Evolutionary conservation across 2,113 vertebrate genomes (phyloP), one percentile per base, ranked within the genome.

Genomic region (Ramphastos sulfuratus): DNA sequence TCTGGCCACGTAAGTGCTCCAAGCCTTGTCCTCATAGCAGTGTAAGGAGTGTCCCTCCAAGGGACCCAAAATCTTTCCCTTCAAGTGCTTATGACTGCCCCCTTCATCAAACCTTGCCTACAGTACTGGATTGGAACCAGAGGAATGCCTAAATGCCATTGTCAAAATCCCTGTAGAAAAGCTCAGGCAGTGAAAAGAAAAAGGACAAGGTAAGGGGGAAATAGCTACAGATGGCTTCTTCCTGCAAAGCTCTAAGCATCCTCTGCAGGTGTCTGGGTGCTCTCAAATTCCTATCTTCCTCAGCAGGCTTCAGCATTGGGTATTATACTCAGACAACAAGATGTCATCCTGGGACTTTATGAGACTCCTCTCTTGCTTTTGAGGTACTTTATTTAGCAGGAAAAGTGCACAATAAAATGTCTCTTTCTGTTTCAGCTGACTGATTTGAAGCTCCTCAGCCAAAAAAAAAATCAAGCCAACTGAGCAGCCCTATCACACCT

Each of bases 161-260:
- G 2, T 27, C 2, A 80, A 88, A 74, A 71, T 12, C 7, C 21
- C 30, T 46, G 9, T 4, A 27, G n/a, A 55, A 87, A 73, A 69
- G 6, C 21, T 73, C 21, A 50, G 33, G n/a, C 30, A 84, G n/a
- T 12, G 23, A 42, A 81, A 72, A 64, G 37, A 19, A 56, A 82
- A 48, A 71, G 37, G 15, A 48, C 21, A 42, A 81, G 39, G 76
- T 48, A 84, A 88, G 12, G 20, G 33, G 42, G 4, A 63, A 70
- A 25, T 17, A 50, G 50, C 24, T 46, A 16, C 6, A 20, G 30
- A 15, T 9, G 27, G 30, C 64, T 94, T 78, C 15, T 48, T 77
- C 35, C 60, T 74, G 55, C 71, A 95, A 76, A 91, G 15, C 23
- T 58, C 60, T 87, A 67, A 87, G 52, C 60, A 80, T 70, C 35